These are phyloP conservation scores for Phrixothrix hirtus DNA, from an alignment of 2,888 invertebrate genomes.

Conservation along the genomic window DNA sequence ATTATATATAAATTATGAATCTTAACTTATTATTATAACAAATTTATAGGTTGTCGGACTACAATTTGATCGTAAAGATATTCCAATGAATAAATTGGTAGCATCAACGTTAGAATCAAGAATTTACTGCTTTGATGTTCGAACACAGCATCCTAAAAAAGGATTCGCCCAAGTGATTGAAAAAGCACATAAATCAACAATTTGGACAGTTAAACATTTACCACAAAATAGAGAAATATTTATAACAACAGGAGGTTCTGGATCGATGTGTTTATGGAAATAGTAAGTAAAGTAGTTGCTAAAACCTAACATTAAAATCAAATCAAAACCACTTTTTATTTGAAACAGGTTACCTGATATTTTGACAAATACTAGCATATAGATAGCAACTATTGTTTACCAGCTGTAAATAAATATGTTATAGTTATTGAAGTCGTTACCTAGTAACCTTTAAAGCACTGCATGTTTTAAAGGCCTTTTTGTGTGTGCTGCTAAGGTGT, in stretches of 20 bases:
- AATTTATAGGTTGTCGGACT: constrained; percentile 69
- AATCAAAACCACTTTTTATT: too few relatives aligned
- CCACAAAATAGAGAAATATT: constrained; percentile 95
- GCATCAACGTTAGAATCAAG: constrained; percentile 91
- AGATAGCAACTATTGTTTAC: too few relatives aligned
- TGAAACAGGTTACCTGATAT: too few relatives aligned
- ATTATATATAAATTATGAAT: too few relatives aligned
- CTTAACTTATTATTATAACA: background rate
- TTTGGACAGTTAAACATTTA: constrained; percentile 86
- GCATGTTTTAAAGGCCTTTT: too few relatives aligned
- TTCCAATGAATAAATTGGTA: constrained; percentile 92
- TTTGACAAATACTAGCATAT: too few relatives aligned
- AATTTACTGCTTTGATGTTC: constrained; percentile 84
- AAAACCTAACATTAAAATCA: too few relatives aligned
- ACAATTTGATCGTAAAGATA: constrained; percentile 92
- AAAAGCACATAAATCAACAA: constrained; percentile 69
- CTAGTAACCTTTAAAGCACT: too few relatives aligned
- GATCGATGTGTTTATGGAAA: constrained; percentile 92
- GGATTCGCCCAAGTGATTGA: constrained; percentile 74
- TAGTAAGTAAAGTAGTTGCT: constrained; percentile 67
- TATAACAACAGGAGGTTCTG: constrained; percentile 86
- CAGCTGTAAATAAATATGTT: too few relatives aligned
- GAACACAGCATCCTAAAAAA: constrained; percentile 83
- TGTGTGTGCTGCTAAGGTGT: too few relatives aligned
- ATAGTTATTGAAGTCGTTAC: too few relatives aligned